These are phyloP conservation scores for Luscinia megarhynchos DNA, from an alignment of 2,797 vertebrate genomes.

Conservation along the genomic window DNA sequence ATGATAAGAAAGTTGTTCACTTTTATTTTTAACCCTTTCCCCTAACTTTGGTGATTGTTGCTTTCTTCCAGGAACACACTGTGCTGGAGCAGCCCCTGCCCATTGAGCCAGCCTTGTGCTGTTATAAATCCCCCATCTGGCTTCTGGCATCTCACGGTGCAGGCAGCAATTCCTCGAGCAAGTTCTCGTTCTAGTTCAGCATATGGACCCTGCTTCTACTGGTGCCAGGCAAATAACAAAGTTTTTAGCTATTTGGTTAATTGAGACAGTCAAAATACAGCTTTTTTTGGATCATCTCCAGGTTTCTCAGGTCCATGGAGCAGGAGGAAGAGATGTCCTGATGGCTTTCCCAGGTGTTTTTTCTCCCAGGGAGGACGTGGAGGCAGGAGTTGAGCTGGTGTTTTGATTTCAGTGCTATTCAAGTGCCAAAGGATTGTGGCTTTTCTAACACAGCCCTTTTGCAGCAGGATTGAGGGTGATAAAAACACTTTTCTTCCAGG, in stretches of 20 bases:
- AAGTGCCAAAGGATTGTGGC: not conserved
- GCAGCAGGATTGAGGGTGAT: not conserved
- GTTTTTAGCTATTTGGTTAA: slow-evolving; percentile 49
- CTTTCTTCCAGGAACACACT: not conserved
- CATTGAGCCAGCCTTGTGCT: not conserved
- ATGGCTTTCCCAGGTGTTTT: not conserved
- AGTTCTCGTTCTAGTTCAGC: slow-evolving; percentile 61
- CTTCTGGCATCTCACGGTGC: slow-evolving; percentile 41
- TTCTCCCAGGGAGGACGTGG: fast-evolving
- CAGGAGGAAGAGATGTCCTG: not conserved
- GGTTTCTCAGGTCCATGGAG: not conserved
- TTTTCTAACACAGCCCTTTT: not conserved
- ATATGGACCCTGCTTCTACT: slow-evolving; percentile 42
- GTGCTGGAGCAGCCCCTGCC: slow-evolving; percentile 54
- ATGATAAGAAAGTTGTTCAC: slow-evolving; percentile 27
- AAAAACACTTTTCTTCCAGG: not conserved
- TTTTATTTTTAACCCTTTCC: slow-evolving; percentile 62
- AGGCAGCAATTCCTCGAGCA: slow-evolving; percentile 47
- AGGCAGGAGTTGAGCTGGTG: not conserved
- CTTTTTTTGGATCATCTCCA: not conserved
- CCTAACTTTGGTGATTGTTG: not conserved
- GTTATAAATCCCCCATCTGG: slow-evolving; percentile 60
- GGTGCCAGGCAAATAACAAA: slow-evolving; percentile 56
- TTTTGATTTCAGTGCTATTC: not conserved
- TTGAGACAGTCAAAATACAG: not conserved